Evolutionary conservation across 2,888 invertebrate genomes (phyloP), one percentile per base, ranked within the genome.

Genomic region (Adelphocoris suturalis): DNA sequence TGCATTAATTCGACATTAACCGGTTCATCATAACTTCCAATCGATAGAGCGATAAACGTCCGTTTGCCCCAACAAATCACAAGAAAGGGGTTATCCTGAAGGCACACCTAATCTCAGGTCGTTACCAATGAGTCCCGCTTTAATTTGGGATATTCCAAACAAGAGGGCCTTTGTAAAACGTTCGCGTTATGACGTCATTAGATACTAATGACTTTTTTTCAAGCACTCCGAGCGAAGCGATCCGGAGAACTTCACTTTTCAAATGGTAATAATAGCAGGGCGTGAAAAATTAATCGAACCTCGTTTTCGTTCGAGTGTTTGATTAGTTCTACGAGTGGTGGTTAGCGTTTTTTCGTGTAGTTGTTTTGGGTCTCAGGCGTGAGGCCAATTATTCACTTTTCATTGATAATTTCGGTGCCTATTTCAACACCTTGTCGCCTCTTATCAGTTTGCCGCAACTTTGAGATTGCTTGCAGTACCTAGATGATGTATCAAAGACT

Each of bases 11-110:
- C n/a, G 37, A 46, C 16, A 46, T 78, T 78, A 78, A 78, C 78
- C 47, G 46, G 78, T 78, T 16, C n/a, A 78, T 47, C 46, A 46
- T 78, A 78, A 78, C 46, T 37, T 13, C 23, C 12, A 68, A 68
- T 78, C 47, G 47, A 78, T 78, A 46, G 37, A 78, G 78, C 78
- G 78, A 78, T 78, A 47, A 78, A 78, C n/a, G 78, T 78, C 46
- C 4, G 68, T 68, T 68, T 68, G 68, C 68, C 68, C 23, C 14
- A 12, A 46, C 78, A 78, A 78, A 78, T 78, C 78, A 46, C 28
- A 19, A 16, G 47, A 78, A 78, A 78, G 46, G 46, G n/a, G 37
- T 16, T 76, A 2, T n/a, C 52, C 16, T 16, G 16, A 52, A 57
- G 57, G 57, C 57, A 2, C 68, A 68, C 68, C 27, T 68, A 68